Evolutionary conservation across 35 echinoderm and acorn worm species (phyloP).

Genomic region (Apostichopus japonicus): DNA sequence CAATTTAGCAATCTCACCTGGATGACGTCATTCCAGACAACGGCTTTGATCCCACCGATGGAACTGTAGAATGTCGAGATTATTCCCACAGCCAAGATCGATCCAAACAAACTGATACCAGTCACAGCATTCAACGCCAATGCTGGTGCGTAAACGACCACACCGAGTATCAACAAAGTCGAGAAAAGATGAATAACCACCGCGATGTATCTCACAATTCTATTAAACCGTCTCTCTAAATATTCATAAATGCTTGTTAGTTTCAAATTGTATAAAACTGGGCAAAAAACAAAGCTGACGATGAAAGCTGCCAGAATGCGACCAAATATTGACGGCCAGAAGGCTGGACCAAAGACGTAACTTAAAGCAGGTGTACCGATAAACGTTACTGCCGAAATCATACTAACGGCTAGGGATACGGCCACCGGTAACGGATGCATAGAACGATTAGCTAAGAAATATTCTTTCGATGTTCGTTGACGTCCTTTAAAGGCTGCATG

Average conservation of each 20-base stretch:
- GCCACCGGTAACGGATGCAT: neutral
- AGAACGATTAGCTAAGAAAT: neutral
- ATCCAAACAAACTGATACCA: constrained; percentile 25
- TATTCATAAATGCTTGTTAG: constrained; percentile 54
- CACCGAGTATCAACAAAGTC: constrained; percentile 1
- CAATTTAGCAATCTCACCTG: constrained; percentile 26
- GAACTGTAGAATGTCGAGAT: constrained; percentile 56
- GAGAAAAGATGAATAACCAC: neutral
- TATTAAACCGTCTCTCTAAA: constrained; percentile 33
- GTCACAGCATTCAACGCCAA: constrained; percentile 55
- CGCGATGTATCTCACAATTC: neutral
- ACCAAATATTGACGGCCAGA: neutral
- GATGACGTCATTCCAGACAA: constrained; percentile 42
- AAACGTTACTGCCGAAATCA: neutral
- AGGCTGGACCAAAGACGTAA: neutral
- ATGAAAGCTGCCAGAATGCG: neutral
- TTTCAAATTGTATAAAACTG: constrained; percentile 34
- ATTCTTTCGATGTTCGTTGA: neutral
- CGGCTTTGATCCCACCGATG: constrained; percentile 43
- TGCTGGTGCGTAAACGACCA: constrained; percentile 47
- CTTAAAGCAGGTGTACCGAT: neutral
- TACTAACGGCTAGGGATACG: neutral
- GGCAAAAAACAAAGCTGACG: neutral
- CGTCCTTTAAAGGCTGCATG: neutral
- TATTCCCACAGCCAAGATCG: constrained; percentile 30